Evolutionary conservation across 1,140 invertebrate species (phyloP).

Genomic region (Cephus cinctus): DNA sequence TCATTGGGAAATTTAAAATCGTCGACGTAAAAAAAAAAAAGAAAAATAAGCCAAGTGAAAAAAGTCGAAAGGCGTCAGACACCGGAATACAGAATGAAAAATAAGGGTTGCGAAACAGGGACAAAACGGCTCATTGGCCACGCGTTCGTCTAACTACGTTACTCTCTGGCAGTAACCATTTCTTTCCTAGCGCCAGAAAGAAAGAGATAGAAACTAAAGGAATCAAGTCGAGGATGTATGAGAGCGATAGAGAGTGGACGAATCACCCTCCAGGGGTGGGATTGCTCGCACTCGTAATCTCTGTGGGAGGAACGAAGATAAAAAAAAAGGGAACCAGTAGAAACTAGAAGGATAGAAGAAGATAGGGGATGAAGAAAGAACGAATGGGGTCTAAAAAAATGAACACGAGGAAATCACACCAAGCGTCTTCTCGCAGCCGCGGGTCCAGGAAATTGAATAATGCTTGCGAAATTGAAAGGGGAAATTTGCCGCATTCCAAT

Average conservation of each 20-base stretch:
- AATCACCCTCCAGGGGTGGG: too few relatives aligned
- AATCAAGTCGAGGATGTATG: too few relatives aligned
- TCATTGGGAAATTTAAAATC: too few relatives aligned
- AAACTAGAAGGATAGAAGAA: not conserved
- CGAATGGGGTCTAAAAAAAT: too few relatives aligned
- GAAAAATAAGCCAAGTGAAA: not conserved
- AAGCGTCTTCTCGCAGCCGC: slow-evolving; percentile 4
- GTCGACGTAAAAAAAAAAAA: too few relatives aligned
- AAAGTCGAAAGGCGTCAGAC: not conserved
- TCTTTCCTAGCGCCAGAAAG: too few relatives aligned
- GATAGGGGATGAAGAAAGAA: too few relatives aligned
- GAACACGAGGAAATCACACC: not conserved
- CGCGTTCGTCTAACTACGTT: slow-evolving; percentile 40
- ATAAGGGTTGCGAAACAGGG: slow-evolving; percentile 6
- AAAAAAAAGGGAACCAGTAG: not conserved
- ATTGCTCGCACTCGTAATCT: not conserved
- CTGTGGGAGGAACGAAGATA: not conserved
- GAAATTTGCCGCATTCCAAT: slow-evolving; percentile 36
- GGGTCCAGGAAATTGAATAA: slow-evolving; percentile 43
- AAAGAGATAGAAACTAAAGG: too few relatives aligned
- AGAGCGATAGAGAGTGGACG: too few relatives aligned
- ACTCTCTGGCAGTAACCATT: too few relatives aligned
- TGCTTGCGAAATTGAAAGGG: slow-evolving; percentile 38
- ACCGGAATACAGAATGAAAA: too few relatives aligned
- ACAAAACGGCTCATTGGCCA: slow-evolving; percentile 42